These are phyloP conservation scores for Amazona guildingii DNA, from an alignment of 2,113 vertebrate species.

Conservation along the genomic window DNA sequence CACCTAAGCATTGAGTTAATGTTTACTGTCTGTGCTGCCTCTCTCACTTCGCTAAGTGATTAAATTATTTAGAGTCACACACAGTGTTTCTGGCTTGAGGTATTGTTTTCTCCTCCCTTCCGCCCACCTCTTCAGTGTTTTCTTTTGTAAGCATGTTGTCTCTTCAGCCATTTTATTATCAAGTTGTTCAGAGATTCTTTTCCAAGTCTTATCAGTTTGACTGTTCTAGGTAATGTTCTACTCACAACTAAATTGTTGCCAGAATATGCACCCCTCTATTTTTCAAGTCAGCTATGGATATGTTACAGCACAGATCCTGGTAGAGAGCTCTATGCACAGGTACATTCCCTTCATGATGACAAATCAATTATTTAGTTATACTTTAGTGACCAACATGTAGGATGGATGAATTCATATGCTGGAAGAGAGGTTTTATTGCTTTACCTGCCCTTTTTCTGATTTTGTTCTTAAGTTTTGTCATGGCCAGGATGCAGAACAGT, in stretches of 20 bases:
- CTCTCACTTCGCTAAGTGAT: background rate
- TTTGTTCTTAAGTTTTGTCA: background rate
- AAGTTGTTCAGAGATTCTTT: background rate
- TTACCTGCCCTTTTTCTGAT: background rate
- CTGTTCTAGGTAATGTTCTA: background rate
- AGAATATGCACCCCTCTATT: background rate
- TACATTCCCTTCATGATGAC: background rate
- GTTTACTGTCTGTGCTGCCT: background rate
- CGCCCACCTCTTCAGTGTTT: background rate
- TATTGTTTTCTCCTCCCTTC: background rate
- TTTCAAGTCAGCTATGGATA: background rate
- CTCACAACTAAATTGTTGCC: background rate
- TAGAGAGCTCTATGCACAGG: background rate
- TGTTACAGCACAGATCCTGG: background rate
- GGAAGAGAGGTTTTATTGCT: background rate
- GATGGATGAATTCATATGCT: background rate
- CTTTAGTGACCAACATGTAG: background rate
- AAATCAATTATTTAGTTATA: background rate
- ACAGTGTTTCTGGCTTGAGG: background rate
- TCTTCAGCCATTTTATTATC: background rate
- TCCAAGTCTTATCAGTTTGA: background rate
- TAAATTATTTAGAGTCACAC: background rate
- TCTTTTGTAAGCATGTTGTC: background rate
- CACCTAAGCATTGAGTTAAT: background rate
- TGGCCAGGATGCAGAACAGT: background rate